phyloP scores from a whole-genome alignment of 2,888 invertebrate species.

The Aspidapion aeneum region DNA sequence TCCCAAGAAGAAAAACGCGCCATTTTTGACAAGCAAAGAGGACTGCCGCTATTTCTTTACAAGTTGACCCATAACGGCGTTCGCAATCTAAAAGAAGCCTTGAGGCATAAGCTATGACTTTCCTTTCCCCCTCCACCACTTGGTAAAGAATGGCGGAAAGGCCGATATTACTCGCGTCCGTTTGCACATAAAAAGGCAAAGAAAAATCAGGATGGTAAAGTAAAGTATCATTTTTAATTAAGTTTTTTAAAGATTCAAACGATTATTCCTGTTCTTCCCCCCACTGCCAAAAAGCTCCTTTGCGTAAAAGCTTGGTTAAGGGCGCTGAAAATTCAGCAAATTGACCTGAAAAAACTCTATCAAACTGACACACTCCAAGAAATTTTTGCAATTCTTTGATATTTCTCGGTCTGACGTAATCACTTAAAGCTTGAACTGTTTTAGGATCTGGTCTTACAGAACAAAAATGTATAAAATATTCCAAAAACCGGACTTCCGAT shows the following conservation, averaged over 20 bases:
- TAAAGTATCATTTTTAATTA: neutral
- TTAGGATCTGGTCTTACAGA: slow-evolving; percentile 26
- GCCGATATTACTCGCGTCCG: slow-evolving; percentile 11
- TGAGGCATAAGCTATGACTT: slow-evolving; percentile 1
- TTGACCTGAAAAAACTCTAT: neutral
- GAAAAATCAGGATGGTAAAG: neutral
- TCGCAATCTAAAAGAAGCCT: slow-evolving; percentile 1
- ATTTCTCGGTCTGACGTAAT: slow-evolving; percentile 6
- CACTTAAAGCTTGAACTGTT: slow-evolving; percentile 20
- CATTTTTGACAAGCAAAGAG: neutral
- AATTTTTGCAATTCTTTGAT: slow-evolving; percentile 20
- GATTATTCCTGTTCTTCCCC: neutral
- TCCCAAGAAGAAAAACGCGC: neutral
- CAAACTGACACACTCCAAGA: slow-evolving; percentile 18
- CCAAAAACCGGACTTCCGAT: slow-evolving; percentile 10
- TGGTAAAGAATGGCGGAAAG: slow-evolving; percentile 2
- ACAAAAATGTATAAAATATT: slow-evolving; percentile 14
- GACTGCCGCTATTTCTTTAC: neutral
- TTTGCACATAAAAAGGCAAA: slow-evolving; percentile 11
- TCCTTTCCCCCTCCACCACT: neutral
- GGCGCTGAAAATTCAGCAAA: slow-evolving; percentile 5
- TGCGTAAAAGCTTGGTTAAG: slow-evolving; percentile 2
- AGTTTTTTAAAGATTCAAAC: neutral
- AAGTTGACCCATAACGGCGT: neutral
- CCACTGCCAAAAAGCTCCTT: slow-evolving; percentile 10